Evolutionary conservation across 2,888 invertebrate genomes (phyloP), one percentile per base, ranked within the genome.

Genomic region (Melieria omissa): DNA sequence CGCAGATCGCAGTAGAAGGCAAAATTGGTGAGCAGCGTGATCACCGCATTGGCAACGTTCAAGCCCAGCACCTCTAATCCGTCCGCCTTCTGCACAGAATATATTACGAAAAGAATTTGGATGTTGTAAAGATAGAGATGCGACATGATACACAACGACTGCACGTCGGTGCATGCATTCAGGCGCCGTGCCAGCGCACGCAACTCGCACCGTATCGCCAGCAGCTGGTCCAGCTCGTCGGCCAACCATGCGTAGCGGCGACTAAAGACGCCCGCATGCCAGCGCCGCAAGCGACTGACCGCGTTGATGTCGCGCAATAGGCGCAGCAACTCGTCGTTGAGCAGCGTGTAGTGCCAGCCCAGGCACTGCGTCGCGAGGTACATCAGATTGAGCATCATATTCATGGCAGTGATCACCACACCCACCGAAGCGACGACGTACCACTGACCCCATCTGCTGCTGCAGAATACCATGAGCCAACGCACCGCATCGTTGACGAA

Each of bases 171-270:
- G 3, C 55, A 8, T 1, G 5, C 6, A 12, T 57, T 63, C n/a
- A 63, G 6, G 5, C 57, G 63, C n/a, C 14, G n/a, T 3, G 54
- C 46, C 0, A 63, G 42, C 4, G 8, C 6, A 1, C 41, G 14
- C 3, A 69, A 41, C n/a, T 69, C 12, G 4, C 29, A 12, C 8
- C 42, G 58, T 9, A n/a, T 7, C 12, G n/a, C 5, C 12, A 58
- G 29, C 5, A 69, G 1, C n/a, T 45, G 16, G 29, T 63, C 16
- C 55, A 69, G 55, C 9, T 69, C n/a, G 14, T 46, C n/a, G 16
- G 45, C 44, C 1, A 65, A 29, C 3, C 6, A 6, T 4, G 42
- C 44, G 9, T 10, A 57, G 8, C 47, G 46, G 8, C 47, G 3
- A 6, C 12, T n/a, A 63, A 63, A 55, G n/a, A 2, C 12, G 5